phyloP scores from a whole-genome alignment of 2,888 invertebrate species.

The Brachylomia viminalis region DNA sequence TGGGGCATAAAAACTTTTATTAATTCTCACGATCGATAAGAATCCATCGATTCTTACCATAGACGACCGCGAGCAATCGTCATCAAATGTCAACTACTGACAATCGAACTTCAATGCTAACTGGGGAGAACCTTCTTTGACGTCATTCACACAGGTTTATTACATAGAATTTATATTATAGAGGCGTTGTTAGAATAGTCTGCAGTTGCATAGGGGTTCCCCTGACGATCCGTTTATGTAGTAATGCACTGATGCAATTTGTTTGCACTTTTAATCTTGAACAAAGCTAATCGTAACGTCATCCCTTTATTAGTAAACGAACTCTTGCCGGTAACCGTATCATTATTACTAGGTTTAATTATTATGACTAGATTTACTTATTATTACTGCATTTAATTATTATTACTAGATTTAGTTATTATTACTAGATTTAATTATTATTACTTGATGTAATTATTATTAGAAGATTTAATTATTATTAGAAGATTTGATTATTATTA shows the following conservation, averaged over 20 bases:
- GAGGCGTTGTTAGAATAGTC: conserved; percentile 15
- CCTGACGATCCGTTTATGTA: conserved; percentile 42
- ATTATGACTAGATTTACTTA: too few species aligned
- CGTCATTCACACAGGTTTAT: conserved; percentile 34
- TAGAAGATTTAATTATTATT: too few species aligned
- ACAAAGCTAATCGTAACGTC: conserved; percentile 49
- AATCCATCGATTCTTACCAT: conserved; percentile 10
- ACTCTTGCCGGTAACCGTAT: neutral
- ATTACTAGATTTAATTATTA: neutral
- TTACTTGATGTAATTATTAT: neutral
- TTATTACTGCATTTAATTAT: too few species aligned
- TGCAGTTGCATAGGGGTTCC: conserved; percentile 55
- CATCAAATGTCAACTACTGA: conserved; percentile 36
- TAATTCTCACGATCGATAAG: conserved; percentile 17
- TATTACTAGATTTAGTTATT: too few species aligned
- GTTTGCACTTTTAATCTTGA: conserved; percentile 47
- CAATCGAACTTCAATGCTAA: conserved; percentile 14
- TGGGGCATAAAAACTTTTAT: neutral
- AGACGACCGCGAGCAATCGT: conserved; percentile 5
- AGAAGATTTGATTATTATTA: neutral
- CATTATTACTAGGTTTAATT: neutral
- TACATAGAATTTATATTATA: conserved; percentile 21
- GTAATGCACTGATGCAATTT: conserved; percentile 55
- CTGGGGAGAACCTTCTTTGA: conserved; percentile 32
- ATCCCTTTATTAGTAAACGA: neutral